These are phyloP conservation scores for Ariolimax columbianus DNA, from an alignment of 2,888 invertebrate species.

Conservation along the genomic window DNA sequence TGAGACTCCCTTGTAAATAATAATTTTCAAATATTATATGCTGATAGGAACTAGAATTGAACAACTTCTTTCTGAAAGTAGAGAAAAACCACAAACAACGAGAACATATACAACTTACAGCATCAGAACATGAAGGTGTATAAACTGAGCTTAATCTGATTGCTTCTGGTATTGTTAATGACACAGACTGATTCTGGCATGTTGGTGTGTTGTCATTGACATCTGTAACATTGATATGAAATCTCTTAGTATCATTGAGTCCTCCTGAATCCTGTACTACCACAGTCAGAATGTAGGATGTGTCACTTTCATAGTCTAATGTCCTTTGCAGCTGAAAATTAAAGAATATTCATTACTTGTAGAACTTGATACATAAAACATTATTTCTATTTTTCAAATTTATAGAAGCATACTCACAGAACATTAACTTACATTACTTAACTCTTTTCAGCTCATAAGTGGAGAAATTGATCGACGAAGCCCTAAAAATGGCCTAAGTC, in stretches of 20 bases:
- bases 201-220: conserved; percentile 63
- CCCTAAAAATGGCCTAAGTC: too few relatives aligned
- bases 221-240: conserved; percentile 56
- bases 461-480: too few relatives aligned
- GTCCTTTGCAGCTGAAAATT: conserved; percentile 51
- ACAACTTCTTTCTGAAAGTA: too few relatives aligned
- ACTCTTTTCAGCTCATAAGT: too few relatives aligned
- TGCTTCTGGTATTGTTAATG: conserved; percentile 53
- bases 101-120: conserved; percentile 19
- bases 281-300: conserved; percentile 59
- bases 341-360: background rate
- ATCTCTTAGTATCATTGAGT: conserved; percentile 56
- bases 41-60: too few relatives aligned
- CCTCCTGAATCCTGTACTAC: conserved; percentile 61
- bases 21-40: too few relatives aligned
- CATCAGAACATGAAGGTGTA: conserved; percentile 46
- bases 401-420: too few relatives aligned
- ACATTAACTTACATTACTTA: too few relatives aligned
- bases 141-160: background rate
- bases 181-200: conserved; percentile 54
- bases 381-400: too few relatives aligned
- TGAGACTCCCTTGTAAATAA: too few relatives aligned
- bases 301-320: conserved; percentile 61
- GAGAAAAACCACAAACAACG: background rate
- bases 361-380: too few relatives aligned